A percentile compares a stretch with the other conserved stretches of the same genome.
Conservation (phyloP, 2,888 invertebrate species). For the Parnassius apollo region DNA sequence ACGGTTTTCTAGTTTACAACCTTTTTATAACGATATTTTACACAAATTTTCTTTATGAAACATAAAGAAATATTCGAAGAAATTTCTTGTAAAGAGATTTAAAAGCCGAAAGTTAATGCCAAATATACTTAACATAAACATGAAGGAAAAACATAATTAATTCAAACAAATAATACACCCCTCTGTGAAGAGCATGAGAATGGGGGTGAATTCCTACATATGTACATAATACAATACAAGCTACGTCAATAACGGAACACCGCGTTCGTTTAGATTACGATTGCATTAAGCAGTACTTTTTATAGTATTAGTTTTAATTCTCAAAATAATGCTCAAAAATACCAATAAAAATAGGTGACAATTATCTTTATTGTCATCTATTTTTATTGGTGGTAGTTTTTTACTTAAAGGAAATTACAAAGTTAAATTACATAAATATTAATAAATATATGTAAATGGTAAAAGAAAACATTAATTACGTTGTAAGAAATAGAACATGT, state of each 20-base stretch:
- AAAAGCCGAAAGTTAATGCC: slow-evolving; percentile 26
- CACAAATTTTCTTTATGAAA: no score
- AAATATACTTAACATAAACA: slow-evolving; percentile 42
- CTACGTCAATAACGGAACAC: slow-evolving; percentile 60
- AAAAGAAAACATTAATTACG: background rate
- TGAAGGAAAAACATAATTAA: slow-evolving; percentile 50
- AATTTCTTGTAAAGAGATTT: slow-evolving; percentile 22
- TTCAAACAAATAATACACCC: slow-evolving; percentile 53
- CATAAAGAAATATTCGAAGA: background rate
- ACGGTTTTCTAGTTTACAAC: no score
- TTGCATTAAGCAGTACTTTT: slow-evolving; percentile 43
- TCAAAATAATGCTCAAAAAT: no score
- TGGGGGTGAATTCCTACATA: slow-evolving; percentile 35
- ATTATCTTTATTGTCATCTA: no score
- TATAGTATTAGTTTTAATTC: slow-evolving; percentile 3
- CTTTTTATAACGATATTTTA: no score
- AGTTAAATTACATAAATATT: background rate
- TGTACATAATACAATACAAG: slow-evolving; percentile 46
- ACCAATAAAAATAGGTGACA: no score
- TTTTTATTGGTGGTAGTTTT: no score
- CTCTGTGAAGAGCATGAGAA: slow-evolving; percentile 51
- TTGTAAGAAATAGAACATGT: slow-evolving; percentile 34
- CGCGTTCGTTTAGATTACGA: slow-evolving; percentile 61
- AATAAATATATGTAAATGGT: no score
- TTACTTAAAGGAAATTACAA: slow-evolving; percentile 6